Evolutionary conservation across 2,888 invertebrate species (phyloP).

Genomic region (Caenorhabditis sp.): DNA sequence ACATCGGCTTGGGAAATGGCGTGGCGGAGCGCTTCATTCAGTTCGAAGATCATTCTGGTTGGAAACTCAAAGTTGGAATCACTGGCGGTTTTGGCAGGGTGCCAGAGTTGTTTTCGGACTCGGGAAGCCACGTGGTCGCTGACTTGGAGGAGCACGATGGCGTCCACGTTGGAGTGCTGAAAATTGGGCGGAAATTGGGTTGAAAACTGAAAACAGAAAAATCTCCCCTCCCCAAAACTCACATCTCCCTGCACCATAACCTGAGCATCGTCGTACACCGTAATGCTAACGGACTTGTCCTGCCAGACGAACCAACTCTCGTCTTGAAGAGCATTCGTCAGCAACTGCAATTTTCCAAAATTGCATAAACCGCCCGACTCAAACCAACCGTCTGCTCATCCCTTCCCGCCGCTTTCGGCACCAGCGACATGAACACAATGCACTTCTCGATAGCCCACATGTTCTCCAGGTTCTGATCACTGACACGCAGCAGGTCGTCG

Average conservation of each 20-base stretch:
- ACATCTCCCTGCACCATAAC: conserved; percentile 86
- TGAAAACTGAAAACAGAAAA: too few species aligned
- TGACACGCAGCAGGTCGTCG: conserved; percentile 66
- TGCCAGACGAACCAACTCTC: conserved; percentile 86
- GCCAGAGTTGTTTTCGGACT: conserved; percentile 69
- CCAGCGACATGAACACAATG: conserved; percentile 68
- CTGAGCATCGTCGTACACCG: conserved; percentile 69
- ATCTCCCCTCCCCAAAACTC: conserved; percentile 80
- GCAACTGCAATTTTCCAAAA: conserved; percentile 83
- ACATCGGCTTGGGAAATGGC: conserved; percentile 84
- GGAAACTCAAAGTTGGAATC: conserved; percentile 79
- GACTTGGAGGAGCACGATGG: conserved; percentile 74
- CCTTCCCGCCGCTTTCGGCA: conserved; percentile 77
- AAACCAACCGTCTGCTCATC: conserved; percentile 45
- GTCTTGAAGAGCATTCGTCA: conserved; percentile 84
- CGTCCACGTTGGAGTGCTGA: conserved; percentile 77
- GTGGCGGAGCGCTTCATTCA: conserved; percentile 84
- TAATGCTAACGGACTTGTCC: conserved; percentile 85
- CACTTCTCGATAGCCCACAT: conserved; percentile 69
- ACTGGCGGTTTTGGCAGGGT: conserved; percentile 53
- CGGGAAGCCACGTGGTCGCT: conserved; percentile 65
- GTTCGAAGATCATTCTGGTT: conserved; percentile 85
- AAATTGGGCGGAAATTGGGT: too few species aligned
- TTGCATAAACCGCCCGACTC: too few species aligned
- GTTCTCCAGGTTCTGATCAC: conserved; percentile 60